Conservation (phyloP, 2,113 vertebrate genomes). For the Limnothrissa miodon region DNA sequence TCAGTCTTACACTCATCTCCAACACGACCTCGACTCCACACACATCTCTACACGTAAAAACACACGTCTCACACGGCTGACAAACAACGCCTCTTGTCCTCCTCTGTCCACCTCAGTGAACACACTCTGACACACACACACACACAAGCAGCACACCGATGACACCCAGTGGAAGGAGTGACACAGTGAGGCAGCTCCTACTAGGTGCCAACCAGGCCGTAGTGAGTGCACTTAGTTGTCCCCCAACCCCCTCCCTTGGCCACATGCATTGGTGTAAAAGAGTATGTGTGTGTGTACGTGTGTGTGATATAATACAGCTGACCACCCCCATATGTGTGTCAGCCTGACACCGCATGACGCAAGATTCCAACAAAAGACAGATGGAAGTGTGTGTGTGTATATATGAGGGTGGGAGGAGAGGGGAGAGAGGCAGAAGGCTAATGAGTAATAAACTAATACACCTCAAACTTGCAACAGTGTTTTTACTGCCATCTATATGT, state of each 20-base stretch:
- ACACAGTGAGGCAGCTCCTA: neutral
- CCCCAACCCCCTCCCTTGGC: neutral
- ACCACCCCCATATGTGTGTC: conserved; percentile 21
- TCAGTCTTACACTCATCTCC: neutral
- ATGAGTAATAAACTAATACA: conserved; percentile 47
- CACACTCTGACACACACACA: neutral
- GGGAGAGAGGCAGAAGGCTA: conserved; percentile 19
- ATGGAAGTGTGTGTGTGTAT: conserved; percentile 33
- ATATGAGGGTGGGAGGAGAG: conserved; percentile 24
- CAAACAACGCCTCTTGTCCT: conserved; percentile 2
- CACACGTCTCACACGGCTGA: neutral
- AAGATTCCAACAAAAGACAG: conserved; percentile 39
- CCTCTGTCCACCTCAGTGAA: neutral
- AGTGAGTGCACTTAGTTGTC: neutral
- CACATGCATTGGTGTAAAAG: neutral
- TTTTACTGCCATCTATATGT: conserved; percentile 7
- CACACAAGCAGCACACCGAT: neutral
- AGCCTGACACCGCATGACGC: conserved; percentile 33
- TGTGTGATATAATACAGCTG: conserved; percentile 15
- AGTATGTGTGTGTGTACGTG: neutral
- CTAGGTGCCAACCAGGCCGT: neutral
- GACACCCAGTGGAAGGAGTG: neutral
- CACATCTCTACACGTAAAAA: neutral
- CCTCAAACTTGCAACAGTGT: conserved; percentile 36
- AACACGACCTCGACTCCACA: neutral